Percentiles rank a stretch among this genome's conserved stretches.
Conservation (phyloP, 2,888 invertebrate species). For the Epicampocera succincta region DNA sequence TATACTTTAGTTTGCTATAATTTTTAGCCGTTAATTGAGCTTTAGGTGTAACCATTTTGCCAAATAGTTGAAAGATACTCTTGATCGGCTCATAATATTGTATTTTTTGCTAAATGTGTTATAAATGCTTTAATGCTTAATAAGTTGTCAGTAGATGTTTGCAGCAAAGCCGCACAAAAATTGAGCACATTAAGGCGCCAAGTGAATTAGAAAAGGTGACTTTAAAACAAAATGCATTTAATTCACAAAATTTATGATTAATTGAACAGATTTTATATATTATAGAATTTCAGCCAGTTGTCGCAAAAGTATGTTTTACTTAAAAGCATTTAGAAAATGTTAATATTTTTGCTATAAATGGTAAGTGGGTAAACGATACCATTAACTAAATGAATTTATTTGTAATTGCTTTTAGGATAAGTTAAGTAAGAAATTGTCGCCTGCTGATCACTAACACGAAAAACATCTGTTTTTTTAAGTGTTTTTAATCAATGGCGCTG, state of each 20-base stretch:
- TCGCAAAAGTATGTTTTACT: background rate
- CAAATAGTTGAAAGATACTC: background rate
- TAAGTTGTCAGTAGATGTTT: conserved; percentile 46
- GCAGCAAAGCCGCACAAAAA: conserved; percentile 11
- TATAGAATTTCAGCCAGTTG: conserved; percentile 38
- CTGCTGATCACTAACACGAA: background rate
- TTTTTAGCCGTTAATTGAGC: conserved; percentile 2
- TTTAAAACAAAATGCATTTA: conserved; percentile 17
- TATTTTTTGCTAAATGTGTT: conserved; percentile 15
- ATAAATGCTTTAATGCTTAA: conserved; percentile 45
- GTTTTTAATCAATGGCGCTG: background rate
- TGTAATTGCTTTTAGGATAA: conserved; percentile 4
- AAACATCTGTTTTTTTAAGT: background rate
- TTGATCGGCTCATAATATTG: background rate
- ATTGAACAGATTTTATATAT: conserved; percentile 18
- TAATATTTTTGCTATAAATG: conserved; percentile 30
- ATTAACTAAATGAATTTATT: conserved; percentile 18
- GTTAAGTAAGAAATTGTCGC: background rate
- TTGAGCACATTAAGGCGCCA: conserved; percentile 53
- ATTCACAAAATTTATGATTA: conserved; percentile 35
- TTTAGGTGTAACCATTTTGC: conserved; percentile 2
- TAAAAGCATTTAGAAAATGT: conserved; percentile 1
- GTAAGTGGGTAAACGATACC: conserved; percentile 22
- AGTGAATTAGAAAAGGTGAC: conserved; percentile 30
- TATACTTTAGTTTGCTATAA: too few species aligned